Percentiles rank a stretch among this genome's conserved stretches.
These are phyloP conservation scores for Ptychobarbus kaznakovi DNA, from an alignment of 2,797 vertebrate species.

Conservation along the genomic window DNA sequence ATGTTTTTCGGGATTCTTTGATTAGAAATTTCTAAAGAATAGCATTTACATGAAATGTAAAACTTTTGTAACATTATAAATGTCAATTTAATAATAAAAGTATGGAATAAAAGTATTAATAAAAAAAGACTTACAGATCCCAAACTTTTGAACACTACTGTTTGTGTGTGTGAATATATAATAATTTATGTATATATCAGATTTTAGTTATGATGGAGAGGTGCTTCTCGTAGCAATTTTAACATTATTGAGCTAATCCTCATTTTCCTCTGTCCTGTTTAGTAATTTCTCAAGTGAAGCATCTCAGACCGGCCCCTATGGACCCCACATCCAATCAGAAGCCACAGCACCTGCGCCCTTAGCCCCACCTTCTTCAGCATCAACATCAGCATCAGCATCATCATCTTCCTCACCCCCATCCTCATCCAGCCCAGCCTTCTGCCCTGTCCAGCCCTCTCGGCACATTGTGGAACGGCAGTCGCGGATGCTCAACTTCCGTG, in stretches of 20 bases:
- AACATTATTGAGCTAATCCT: neutral
- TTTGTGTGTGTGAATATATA: neutral
- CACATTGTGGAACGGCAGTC: slow-evolving; percentile 94
- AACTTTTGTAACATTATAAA: neutral
- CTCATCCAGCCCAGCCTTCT: slow-evolving; percentile 88
- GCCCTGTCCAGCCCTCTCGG: slow-evolving; percentile 87
- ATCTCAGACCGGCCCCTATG: slow-evolving; percentile 84
- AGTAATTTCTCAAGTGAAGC: slow-evolving; percentile 90
- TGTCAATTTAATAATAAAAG: neutral
- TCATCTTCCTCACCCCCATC: slow-evolving; percentile 81
- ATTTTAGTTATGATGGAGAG: too few relatives aligned
- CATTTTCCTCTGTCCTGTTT: slow-evolving; percentile 61
- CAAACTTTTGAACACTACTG: neutral
- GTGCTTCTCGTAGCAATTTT: neutral
- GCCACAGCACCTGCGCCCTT: slow-evolving; percentile 71
- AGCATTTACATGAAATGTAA: neutral
- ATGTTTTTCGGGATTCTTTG: neutral
- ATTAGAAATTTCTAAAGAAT: neutral
- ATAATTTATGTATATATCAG: neutral
- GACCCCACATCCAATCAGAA: slow-evolving; percentile 82
- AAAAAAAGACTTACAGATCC: neutral
- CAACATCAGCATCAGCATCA: slow-evolving; percentile 82
- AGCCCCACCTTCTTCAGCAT: slow-evolving; percentile 73
- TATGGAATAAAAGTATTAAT: neutral
- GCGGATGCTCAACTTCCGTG: slow-evolving; percentile 95